Conservation (phyloP, 2,797 vertebrate genomes). For the Macrochelys suwanniensis region DNA sequence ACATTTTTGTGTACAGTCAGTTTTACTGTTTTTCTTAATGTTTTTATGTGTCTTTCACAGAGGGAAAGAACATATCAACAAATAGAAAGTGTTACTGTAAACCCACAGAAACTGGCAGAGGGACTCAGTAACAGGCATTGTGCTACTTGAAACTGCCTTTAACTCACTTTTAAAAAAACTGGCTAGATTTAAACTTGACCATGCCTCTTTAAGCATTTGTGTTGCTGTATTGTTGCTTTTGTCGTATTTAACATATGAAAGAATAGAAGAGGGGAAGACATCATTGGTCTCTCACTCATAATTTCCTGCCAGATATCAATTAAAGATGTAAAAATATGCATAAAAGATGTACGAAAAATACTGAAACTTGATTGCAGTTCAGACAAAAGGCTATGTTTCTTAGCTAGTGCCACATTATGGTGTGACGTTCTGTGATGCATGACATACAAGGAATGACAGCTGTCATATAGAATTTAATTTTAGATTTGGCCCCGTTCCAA, state of each 20-base stretch:
- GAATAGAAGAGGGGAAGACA: not conserved
- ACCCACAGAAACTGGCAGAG: not conserved
- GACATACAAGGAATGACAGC: slow-evolving; percentile 51
- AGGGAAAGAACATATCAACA: not conserved
- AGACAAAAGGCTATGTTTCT: slow-evolving; percentile 7
- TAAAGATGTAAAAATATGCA: not conserved
- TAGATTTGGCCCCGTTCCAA: slow-evolving; percentile 4
- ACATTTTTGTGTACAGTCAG: not conserved
- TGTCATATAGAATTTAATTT: slow-evolving; percentile 60
- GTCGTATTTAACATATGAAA: not conserved
- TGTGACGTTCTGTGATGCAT: not conserved
- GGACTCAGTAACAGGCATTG: not conserved
- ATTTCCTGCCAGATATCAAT: not conserved
- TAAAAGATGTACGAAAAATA: not conserved
- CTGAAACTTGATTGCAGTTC: not conserved
- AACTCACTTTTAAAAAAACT: not conserved
- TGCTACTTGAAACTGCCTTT: not conserved
- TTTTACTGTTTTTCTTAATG: not conserved
- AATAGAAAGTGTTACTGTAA: not conserved
- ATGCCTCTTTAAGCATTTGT: not conserved
- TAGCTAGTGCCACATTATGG: not conserved
- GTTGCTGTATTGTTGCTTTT: not conserved
- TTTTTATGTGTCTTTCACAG: not conserved
- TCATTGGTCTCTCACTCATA: not conserved
- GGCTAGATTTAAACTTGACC: not conserved